Conservation (phyloP, 2,797 vertebrate species). For the Todus mexicanus region DNA sequence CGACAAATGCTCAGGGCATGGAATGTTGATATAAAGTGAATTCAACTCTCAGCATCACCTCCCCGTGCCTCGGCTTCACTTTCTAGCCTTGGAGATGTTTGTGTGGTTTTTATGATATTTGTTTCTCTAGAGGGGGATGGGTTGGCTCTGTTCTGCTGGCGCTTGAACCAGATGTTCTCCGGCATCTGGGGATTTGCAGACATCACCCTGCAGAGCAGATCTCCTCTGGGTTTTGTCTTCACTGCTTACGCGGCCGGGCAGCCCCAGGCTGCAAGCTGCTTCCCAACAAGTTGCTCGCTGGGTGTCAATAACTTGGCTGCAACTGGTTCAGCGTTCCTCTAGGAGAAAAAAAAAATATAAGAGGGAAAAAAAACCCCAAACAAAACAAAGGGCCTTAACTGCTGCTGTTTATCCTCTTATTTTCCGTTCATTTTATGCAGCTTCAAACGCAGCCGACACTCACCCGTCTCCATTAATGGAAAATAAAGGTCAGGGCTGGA, state of each 20-base stretch:
- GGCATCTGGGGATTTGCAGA: neutral
- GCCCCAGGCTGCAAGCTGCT: neutral
- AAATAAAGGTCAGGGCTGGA: slow-evolving; percentile 72
- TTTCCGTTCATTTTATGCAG: slow-evolving; percentile 61
- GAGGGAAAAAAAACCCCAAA: too few relatives aligned
- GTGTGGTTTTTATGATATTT: neutral
- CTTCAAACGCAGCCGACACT: slow-evolving; percentile 52
- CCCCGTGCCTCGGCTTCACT: fast-evolving
- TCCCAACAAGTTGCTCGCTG: neutral
- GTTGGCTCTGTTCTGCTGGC: neutral
- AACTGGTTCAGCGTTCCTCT: neutral
- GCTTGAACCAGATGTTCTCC: neutral
- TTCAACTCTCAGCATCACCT: neutral
- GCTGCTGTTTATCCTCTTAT: slow-evolving; percentile 64
- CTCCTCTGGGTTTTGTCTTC: neutral
- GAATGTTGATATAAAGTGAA: neutral
- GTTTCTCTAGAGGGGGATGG: neutral
- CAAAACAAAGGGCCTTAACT: slow-evolving; percentile 27
- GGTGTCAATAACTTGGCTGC: neutral
- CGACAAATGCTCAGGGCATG: too few relatives aligned
- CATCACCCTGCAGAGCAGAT: fast-evolving
- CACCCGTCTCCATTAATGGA: slow-evolving; percentile 57
- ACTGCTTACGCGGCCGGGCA: neutral
- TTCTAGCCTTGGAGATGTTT: neutral
- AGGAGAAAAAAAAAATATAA: neutral